Base-by-base conservation (phyloP, 2,888 invertebrate species). In the Cremastinae sp. region DNA sequence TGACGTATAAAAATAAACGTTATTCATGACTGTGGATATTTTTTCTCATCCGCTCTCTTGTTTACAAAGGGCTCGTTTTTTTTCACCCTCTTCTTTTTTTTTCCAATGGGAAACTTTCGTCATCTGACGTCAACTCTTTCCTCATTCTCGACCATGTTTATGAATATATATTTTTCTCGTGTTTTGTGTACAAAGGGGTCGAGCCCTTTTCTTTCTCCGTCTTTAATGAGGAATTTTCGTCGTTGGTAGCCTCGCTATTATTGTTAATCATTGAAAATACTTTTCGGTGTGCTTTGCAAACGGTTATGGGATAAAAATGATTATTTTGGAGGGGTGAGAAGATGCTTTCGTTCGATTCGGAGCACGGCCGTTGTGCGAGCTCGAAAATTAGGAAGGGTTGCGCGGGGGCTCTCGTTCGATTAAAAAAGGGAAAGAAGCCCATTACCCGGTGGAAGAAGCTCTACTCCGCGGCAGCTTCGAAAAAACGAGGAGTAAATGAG, bases 321-420 rank as follows among this genome's bases (percentile, higher is more conserved):
- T 14, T 45, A 14, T 45, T 45, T 45, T 0, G 61, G 20, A 4
- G n/a, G 64, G 36, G 14, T 22, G 10, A n/a, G 5, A 18, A 41
- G 49, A 62, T 61, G 34, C 56, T 79, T 78, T 75, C 74, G 78
- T 73, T 74, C 77, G 79, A 84, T 84, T 83, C 82, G 81, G 75
- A 78, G n/a, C n/a, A n/a, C n/a, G 80, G 75, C 77, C 64, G 82
- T 74, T 66, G 74, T 66, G 70, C 78, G 71, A 49, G 73, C 51
- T 78, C 4, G 54, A 70, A 70, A 59, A 75, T 75, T 75, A 20
- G 47, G 79, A 80, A 72, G 79, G 74, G 80, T 80, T 80, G 80
- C 81, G 28, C 28, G 28, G n/a, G n/a, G 76, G 80, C 79, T 79
- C 78, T 78, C n/a, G 61, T 58, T 69, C 68, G 78, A 74, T 77